Evolutionary conservation across 2,113 vertebrate genomes (phyloP).

Genomic region (Chloropsis cyanopogon): DNA sequence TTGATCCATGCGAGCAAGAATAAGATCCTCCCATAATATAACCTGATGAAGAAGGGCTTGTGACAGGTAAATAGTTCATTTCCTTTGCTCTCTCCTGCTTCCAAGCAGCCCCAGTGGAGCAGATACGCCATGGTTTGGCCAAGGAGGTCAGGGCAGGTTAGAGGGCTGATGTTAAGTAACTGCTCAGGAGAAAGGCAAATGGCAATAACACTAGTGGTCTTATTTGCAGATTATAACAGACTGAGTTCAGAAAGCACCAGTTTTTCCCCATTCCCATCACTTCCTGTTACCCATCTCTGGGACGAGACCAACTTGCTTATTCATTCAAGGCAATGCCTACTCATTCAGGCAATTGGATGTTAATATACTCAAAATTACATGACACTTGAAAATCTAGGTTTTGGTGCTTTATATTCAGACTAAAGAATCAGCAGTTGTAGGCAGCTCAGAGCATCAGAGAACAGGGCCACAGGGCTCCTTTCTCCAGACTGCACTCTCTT

Average conservation of each 20-base stretch:
- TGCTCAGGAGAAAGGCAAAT: not conserved
- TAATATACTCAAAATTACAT: not conserved
- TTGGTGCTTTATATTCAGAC: not conserved
- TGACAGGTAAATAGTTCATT: not conserved
- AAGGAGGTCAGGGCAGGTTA: not conserved
- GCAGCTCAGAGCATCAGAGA: not conserved
- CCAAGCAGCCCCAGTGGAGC: not conserved
- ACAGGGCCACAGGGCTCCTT: not conserved
- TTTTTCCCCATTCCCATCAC: not conserved
- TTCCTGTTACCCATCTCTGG: not conserved
- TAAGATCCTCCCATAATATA: not conserved
- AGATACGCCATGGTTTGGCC: not conserved
- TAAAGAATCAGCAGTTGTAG: not conserved
- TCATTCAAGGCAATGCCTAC: not conserved
- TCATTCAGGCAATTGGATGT: not conserved
- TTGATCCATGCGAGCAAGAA: not conserved
- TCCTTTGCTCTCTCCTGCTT: not conserved
- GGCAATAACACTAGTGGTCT: not conserved
- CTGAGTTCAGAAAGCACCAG: not conserved
- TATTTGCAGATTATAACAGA: not conserved
- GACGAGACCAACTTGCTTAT: not conserved
- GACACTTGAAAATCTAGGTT: not conserved
- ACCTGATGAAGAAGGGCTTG: not conserved
- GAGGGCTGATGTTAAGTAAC: not conserved
- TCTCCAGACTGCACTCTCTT: not conserved